Evolutionary conservation across 2,113 vertebrate species (phyloP).

Genomic region (Passerina amoena): DNA sequence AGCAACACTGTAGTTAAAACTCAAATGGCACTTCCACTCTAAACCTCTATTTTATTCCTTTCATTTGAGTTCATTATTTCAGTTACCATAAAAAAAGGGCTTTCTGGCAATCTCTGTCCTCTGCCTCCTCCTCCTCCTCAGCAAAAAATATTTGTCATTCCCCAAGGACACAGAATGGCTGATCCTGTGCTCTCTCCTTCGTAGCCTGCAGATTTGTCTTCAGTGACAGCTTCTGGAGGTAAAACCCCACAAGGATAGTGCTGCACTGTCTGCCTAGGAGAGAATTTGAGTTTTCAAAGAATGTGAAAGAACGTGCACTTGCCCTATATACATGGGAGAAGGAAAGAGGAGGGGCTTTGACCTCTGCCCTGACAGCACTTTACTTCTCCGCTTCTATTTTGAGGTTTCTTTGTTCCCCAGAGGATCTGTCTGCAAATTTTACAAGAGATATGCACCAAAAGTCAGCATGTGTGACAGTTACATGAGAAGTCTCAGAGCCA

Average conservation of each 20-base stretch:
- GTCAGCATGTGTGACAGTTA: neutral
- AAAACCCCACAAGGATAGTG: neutral
- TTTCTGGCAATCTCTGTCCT: constrained; percentile 9
- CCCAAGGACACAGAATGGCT: neutral
- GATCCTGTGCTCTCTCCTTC: neutral
- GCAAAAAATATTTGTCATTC: constrained; percentile 25
- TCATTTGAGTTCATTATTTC: constrained; percentile 43
- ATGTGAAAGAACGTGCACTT: neutral
- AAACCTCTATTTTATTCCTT: constrained; percentile 40
- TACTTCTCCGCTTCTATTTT: neutral
- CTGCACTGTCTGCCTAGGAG: neutral
- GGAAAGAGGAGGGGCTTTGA: neutral
- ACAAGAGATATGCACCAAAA: neutral
- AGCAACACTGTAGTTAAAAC: constrained; percentile 25
- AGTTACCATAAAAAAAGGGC: constrained; percentile 23
- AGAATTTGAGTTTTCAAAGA: neutral
- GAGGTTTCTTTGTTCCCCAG: neutral
- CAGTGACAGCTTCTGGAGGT: neutral
- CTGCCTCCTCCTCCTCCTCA: neutral
- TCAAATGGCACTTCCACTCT: neutral
- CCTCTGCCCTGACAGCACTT: neutral
- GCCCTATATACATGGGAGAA: neutral
- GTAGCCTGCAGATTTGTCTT: constrained; percentile 27
- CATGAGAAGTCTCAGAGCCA: neutral
- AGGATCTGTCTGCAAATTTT: neutral